Base-by-base conservation (phyloP, 2,797 vertebrate species). In the Danio kyathit region DNA sequence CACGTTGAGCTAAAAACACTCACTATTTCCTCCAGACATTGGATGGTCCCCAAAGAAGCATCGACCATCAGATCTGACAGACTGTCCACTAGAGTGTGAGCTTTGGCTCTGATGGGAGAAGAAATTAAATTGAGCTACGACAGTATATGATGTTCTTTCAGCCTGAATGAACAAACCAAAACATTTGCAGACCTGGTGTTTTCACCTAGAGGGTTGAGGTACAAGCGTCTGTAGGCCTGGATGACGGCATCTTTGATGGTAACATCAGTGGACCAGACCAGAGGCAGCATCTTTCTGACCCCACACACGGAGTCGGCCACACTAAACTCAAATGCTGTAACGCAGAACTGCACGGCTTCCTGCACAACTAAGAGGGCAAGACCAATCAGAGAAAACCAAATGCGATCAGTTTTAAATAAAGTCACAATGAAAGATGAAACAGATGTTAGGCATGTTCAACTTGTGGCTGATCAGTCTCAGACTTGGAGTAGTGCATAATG, bases 11-110 rank as follows among this genome's bases (percentile, higher is more conserved):
- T 13, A 10, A 48, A 52, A 67, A 51, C 52, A 95, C 97, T 97
- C 88, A 99, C 98, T 85, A 99, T 98, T 94, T 99, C 96, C 86
- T 97, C 97, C 60, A 99, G 95, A 91, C 97, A 99, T 80, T 97
- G 95, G 87, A 97, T 91, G 0, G 93, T 96, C 86, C 94, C 97
- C 71, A 96, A 86, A 0, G 96, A 97, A 0, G 96, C 95, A 82
- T 99, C 95, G 29, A 97, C 90, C 91, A 98, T 94, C 84, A 99
- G 91, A 82, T 97, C 93, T 43, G 94, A 97, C 43, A 99, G 92
- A 88, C 92, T 97, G 63, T 93, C 94, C 84, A 99, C 94, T 74
- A 99, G 93, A 85, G 85, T 87, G 85, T 97, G 95, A 43, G 97
- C 96, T 87, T 94, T 96, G 69, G 88, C 89, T 93, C 97, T 99